Evolutionary conservation across 2,797 vertebrate genomes (phyloP).

Genomic region (Neosilurus hyrtlii): DNA sequence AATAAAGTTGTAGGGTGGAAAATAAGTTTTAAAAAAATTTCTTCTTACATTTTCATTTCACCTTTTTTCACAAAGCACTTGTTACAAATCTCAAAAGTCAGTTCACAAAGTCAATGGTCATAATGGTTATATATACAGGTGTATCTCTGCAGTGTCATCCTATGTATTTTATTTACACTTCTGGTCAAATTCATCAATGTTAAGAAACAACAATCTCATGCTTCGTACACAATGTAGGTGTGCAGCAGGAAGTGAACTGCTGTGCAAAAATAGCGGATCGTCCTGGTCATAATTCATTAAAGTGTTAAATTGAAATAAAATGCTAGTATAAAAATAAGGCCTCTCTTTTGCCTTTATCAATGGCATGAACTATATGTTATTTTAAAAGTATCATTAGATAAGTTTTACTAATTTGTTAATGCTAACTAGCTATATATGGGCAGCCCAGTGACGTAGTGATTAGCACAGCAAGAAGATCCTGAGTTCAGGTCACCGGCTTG

Average conservation of each 20-base stretch:
- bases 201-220: neutral
- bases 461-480: no score
- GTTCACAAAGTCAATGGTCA: neutral
- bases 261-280: neutral
- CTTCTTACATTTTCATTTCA: neutral
- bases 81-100: neutral
- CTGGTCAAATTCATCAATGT: neutral
- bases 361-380: neutral
- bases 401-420: neutral
- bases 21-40: neutral
- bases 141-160: neutral
- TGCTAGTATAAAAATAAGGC: neutral
- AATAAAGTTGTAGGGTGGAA: neutral
- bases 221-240: neutral
- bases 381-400: neutral
- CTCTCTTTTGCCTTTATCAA: neutral
- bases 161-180: neutral
- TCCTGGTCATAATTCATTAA: neutral
- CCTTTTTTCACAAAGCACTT: neutral
- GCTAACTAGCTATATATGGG: neutral
- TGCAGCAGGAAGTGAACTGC: neutral
- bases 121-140: neutral
- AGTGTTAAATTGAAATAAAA: neutral
- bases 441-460: no score
- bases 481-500: no score